Base-by-base conservation (phyloP, 2,113 vertebrate genomes). In the Labeo catla region DNA sequence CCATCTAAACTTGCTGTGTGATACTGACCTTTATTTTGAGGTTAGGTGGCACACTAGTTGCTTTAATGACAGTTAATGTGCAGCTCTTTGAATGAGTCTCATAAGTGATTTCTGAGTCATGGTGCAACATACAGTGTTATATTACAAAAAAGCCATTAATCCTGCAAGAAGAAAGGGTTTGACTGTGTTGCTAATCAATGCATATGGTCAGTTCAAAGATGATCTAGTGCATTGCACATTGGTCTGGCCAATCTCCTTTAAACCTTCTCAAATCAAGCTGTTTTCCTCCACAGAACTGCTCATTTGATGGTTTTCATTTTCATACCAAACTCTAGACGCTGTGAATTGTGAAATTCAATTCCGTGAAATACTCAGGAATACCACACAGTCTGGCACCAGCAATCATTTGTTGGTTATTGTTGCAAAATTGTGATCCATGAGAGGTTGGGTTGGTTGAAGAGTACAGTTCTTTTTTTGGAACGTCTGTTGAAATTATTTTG, bases 21-120 rank as follows among this genome's bases (percentile, higher is more conserved):
- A 74, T n/a, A 74, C 72, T 74, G 72, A 74, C 72, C n/a, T 74
- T 74, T 74, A 49, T 74, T 49, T 39, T 74, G 72, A 23, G 72
- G 72, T 74, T 74, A 13, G 45, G 21, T 74, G 72, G 45, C 72
- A 49, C 72, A 74, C 43, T 74, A 13, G 4, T 74, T 4, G 2
- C 21, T 47, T 74, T 49, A 74, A 49, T 49, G 1, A 2, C 72
- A 74, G 70, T 47, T 45, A 45, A 70, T 70, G 34, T 70, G 34
- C 16, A 73, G 39, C 70, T 73, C 16, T 47, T 36, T 47, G 11
- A n/a, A 6, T 39, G 36, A 70, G 63, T 65, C n/a, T 65, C 23
- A 28, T 65, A 13, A 70, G 28, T 68, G 6, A 68, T 34, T 68
- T 12, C 0, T n/a, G 36, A 21, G 8, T 45, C 15, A 72, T 43